Evolutionary conservation across 2,113 vertebrate species (phyloP).

Genomic region (Apistogramma diplotaenia): DNA sequence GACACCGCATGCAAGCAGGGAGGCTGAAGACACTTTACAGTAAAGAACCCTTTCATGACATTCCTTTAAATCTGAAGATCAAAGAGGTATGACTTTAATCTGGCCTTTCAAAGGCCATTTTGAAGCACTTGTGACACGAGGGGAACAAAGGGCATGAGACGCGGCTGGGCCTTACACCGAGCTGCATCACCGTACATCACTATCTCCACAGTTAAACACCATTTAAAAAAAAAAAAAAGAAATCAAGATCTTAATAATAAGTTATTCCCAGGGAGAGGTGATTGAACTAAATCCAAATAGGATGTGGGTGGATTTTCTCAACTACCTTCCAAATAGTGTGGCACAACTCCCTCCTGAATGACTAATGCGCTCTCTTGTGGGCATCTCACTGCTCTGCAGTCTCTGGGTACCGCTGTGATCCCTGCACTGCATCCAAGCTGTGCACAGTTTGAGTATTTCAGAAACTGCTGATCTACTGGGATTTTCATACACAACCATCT

Average conservation of each 20-base stretch:
- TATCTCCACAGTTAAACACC: background rate
- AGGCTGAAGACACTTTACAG: background rate
- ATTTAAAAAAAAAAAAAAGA: background rate
- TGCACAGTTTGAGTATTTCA: background rate
- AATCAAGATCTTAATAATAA: background rate
- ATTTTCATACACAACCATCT: background rate
- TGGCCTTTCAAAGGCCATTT: background rate
- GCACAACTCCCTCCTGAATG: background rate
- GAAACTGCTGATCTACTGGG: too few relatives aligned
- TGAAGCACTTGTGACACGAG: background rate
- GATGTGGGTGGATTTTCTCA: background rate
- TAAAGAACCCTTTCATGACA: background rate
- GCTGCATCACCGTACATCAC: background rate
- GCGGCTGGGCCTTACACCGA: background rate
- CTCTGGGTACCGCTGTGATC: background rate
- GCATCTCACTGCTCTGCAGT: background rate
- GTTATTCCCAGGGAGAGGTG: background rate
- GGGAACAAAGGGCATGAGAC: background rate
- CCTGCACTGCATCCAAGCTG: background rate
- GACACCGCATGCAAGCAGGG: background rate
- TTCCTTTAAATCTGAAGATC: background rate
- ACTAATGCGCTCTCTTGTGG: constrained; percentile 1
- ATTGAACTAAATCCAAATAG: background rate
- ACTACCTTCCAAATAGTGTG: background rate
- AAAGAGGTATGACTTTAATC: background rate